Conservation (phyloP, 2,888 invertebrate genomes). For the Acanthosepion pharaonis region DNA sequence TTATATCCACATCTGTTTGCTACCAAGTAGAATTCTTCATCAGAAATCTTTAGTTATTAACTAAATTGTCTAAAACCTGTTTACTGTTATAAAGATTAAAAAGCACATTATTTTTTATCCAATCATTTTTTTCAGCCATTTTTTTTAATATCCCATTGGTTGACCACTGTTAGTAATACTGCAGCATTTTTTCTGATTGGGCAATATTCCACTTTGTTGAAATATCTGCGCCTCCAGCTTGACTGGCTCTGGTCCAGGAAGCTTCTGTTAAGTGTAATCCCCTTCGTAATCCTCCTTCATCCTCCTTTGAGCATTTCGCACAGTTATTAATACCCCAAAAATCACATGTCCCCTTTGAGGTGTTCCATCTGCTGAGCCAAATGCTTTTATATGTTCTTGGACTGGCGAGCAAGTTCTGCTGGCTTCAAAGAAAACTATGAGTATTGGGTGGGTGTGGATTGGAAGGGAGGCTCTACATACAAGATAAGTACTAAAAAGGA, state of each 20-base stretch:
- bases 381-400: not conserved
- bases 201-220: constrained; percentile 8
- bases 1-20: too few species aligned
- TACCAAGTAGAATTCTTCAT: too few species aligned
- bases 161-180: not conserved
- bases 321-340: not conserved
- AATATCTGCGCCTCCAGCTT: not conserved
- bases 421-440: not conserved
- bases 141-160: not conserved
- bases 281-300: not conserved
- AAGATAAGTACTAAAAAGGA: not conserved
- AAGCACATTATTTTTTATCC: not conserved
- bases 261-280: constrained; percentile 18
- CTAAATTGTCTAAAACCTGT: too few species aligned
- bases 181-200: not conserved
- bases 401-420: not conserved
- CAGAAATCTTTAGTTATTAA: too few species aligned
- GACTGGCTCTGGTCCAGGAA: not conserved
- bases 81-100: too few species aligned
- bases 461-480: not conserved
- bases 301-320: not conserved
- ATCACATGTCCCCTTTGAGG: constrained; percentile 33
- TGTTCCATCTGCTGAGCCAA: constrained; percentile 33
- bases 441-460: not conserved
- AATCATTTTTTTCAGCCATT: not conserved